These are phyloP conservation scores for Pachyseris speciosa DNA, from an alignment of 64 coral and sea anemone species.

Conservation along the genomic window DNA sequence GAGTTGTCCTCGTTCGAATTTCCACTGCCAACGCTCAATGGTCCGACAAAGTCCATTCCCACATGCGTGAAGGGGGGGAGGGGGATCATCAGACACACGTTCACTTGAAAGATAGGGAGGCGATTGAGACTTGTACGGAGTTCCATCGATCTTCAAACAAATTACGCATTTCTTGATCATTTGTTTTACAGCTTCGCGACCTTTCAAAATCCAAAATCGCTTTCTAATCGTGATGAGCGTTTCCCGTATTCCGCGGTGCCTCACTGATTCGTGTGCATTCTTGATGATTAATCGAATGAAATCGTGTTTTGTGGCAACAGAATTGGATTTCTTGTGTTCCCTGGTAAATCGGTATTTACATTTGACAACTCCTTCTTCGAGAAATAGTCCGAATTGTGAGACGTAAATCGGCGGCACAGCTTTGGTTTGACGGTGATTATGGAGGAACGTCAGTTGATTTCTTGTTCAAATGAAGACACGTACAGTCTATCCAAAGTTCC, in stretches of 20 bases:
- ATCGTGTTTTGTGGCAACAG: conserved; percentile 31
- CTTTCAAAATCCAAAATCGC: conserved; percentile 39
- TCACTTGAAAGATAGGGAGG: neutral
- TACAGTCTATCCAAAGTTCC: conserved; percentile 31
- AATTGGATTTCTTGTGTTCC: conserved; percentile 40
- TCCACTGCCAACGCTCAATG: neutral
- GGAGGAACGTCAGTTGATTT: conserved; percentile 27
- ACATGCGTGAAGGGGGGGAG: conserved; percentile 54
- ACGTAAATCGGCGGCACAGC: neutral
- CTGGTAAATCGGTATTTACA: conserved; percentile 10
- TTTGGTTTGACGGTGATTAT: neutral
- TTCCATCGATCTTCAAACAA: neutral
- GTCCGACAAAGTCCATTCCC: conserved; percentile 35
- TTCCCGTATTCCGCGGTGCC: conserved; percentile 35
- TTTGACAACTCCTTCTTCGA: neutral
- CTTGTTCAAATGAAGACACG: neutral
- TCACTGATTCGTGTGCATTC: conserved; percentile 1
- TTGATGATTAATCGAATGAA: conserved; percentile 7
- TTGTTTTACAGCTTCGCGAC: conserved; percentile 30
- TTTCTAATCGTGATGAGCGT: conserved; percentile 29
- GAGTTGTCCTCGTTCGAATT: neutral
- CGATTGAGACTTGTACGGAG: neutral
- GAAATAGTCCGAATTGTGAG: conserved; percentile 17
- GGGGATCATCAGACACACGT: conserved; percentile 56
- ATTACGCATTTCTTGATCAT: conserved; percentile 19